Evolutionary conservation across 2,797 vertebrate species (phyloP).

Genomic region (Astyanax mexicanus): DNA sequence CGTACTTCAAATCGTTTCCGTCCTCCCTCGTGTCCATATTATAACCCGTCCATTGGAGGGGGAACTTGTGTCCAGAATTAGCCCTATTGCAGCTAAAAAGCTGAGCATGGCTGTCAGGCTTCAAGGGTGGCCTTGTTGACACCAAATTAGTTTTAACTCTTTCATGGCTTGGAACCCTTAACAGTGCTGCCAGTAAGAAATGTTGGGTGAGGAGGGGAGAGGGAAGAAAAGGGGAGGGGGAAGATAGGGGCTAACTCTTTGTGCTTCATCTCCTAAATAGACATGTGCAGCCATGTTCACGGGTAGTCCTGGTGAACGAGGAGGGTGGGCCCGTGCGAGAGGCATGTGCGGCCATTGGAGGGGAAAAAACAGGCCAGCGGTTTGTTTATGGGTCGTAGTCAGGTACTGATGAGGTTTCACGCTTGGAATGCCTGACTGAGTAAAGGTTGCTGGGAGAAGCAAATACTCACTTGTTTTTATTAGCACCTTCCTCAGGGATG

Average conservation of each 20-base stretch:
- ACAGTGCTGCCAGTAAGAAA: too few relatives aligned
- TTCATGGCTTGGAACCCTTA: neutral
- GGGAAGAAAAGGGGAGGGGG: neutral
- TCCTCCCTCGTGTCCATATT: constrained; percentile 30
- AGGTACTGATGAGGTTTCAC: constrained; percentile 53
- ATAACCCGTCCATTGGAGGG: constrained; percentile 4
- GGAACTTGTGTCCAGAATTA: constrained; percentile 6
- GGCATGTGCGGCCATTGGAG: constrained; percentile 34
- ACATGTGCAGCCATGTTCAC: constrained; percentile 18
- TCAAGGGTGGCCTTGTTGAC: neutral
- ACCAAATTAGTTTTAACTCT: constrained; percentile 19
- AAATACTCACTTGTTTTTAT: constrained; percentile 53
- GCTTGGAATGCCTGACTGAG: constrained; percentile 54
- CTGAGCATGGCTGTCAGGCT: neutral
- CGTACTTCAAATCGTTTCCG: constrained; percentile 42
- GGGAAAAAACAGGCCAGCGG: constrained; percentile 53
- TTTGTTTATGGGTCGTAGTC: constrained; percentile 57
- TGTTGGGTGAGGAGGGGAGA: too few relatives aligned
- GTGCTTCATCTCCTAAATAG: constrained; percentile 24
- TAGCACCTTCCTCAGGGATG: constrained; percentile 19
- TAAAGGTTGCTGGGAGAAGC: constrained; percentile 54
- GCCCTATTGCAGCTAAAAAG: constrained; percentile 1
- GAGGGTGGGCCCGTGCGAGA: constrained; percentile 28
- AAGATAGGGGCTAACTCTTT: neutral
- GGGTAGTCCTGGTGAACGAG: constrained; percentile 11